Percentiles rank a stretch among this genome's conserved stretches.
phyloP scores from a whole-genome alignment of 2,113 vertebrate genomes.

The Dolichallabes microphthalmus region DNA sequence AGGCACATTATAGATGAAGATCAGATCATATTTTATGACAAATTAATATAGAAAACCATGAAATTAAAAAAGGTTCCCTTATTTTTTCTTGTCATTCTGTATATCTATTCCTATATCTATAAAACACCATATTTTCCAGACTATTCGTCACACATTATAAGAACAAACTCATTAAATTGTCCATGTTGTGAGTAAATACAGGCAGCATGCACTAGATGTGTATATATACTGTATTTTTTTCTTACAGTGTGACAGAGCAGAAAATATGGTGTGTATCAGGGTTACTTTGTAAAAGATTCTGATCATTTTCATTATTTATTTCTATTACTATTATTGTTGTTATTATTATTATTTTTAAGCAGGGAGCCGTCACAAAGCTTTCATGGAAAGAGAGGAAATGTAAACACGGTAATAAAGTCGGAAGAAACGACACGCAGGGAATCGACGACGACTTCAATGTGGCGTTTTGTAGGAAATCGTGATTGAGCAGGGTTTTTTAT shows the following conservation, averaged over 20 bases:
- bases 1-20: no score
- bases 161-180: neutral
- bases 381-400: neutral
- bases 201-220: neutral
- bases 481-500: no score
- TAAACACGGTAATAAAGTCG: neutral
- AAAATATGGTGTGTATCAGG: neutral
- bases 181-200: neutral
- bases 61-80: no score
- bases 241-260: neutral
- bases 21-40: no score
- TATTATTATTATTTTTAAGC: neutral
- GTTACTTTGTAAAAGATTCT: neutral
- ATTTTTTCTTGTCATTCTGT: no score
- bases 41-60: no score
- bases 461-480: no score
- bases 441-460: no score
- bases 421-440: no score
- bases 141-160: neutral
- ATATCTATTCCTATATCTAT: neutral
- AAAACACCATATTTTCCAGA: conserved; percentile 9
- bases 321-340: neutral
- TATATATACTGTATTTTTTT: neutral
- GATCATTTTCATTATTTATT: neutral
- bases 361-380: neutral